These are phyloP conservation scores for Podiceps cristatus DNA, from an alignment of 2,113 vertebrate genomes.

Conservation along the genomic window DNA sequence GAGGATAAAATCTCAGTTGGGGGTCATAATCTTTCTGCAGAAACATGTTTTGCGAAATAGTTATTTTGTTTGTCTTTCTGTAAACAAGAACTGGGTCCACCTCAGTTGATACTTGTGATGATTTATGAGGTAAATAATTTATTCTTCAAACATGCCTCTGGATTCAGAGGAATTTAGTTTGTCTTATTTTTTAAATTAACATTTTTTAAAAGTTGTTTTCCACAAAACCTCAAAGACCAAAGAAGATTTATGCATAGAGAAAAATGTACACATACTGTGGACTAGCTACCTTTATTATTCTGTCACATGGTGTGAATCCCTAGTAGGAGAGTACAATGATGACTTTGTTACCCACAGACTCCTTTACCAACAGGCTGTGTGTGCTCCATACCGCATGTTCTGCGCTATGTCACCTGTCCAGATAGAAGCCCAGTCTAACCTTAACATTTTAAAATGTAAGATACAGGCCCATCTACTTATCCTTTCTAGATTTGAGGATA, in stretches of 20 bases:
- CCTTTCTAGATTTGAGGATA: background rate
- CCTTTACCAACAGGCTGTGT: background rate
- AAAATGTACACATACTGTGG: accelerated
- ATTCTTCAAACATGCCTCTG: background rate
- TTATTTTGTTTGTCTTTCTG: background rate
- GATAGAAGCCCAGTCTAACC: background rate
- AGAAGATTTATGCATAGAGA: background rate
- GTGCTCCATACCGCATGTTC: background rate
- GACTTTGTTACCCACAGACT: too few species aligned
- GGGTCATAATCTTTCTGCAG: background rate
- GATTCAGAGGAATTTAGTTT: background rate
- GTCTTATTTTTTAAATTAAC: background rate
- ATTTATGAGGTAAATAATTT: background rate
- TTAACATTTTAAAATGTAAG: background rate
- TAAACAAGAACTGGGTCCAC: background rate
- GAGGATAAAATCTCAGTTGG: background rate
- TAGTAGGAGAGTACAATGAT: background rate
- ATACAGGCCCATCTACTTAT: background rate
- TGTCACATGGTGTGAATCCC: background rate
- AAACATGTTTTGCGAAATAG: background rate
- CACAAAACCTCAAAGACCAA: background rate
- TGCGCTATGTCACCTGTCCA: background rate
- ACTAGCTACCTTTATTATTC: background rate
- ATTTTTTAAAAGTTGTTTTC: background rate
- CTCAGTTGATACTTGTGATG: background rate